Conservation (phyloP, 2,113 vertebrate species). For the Pangasianodon hypophthalmus region DNA sequence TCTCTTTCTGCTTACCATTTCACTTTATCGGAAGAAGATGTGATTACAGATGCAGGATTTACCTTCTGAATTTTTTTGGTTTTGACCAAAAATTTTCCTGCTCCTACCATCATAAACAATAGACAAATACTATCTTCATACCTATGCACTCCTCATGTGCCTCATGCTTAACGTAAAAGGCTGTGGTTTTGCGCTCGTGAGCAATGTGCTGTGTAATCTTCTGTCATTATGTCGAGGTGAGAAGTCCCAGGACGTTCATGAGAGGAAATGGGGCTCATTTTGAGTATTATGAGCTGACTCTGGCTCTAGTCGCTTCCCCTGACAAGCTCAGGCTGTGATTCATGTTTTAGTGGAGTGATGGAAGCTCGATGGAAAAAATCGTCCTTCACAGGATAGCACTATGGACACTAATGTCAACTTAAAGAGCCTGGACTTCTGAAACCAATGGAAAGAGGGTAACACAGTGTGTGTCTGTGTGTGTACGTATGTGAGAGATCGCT, state of each 20-base stretch:
- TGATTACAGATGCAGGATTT: not conserved
- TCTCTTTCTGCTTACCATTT: not conserved
- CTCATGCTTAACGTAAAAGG: not conserved
- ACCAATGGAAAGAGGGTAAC: slow-evolving; percentile 44
- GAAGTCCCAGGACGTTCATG: slow-evolving; percentile 42
- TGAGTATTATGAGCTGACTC: slow-evolving; percentile 23
- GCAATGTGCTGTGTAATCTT: slow-evolving; percentile 30
- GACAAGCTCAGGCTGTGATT: slow-evolving; percentile 27
- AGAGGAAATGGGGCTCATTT: slow-evolving; percentile 46
- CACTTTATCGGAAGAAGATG: not conserved
- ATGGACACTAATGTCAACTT: slow-evolving; percentile 69
- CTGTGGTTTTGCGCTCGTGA: slow-evolving; percentile 19
- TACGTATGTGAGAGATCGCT: slow-evolving; percentile 7
- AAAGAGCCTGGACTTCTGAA: slow-evolving; percentile 54
- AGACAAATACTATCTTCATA: not conserved
- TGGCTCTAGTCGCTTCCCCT: slow-evolving; percentile 17
- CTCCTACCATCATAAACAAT: not conserved
- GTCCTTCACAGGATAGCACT: slow-evolving; percentile 58
- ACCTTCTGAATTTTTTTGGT: not conserved
- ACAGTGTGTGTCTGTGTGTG: slow-evolving; percentile 25
- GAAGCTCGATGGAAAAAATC: slow-evolving; percentile 68
- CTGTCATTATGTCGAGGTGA: slow-evolving; percentile 52
- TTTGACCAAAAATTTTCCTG: not conserved
- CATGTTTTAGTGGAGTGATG: slow-evolving; percentile 35
- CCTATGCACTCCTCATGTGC: not conserved